Base-by-base conservation (phyloP, 2,113 vertebrate genomes). In the Hypanus sabinus region DNA sequence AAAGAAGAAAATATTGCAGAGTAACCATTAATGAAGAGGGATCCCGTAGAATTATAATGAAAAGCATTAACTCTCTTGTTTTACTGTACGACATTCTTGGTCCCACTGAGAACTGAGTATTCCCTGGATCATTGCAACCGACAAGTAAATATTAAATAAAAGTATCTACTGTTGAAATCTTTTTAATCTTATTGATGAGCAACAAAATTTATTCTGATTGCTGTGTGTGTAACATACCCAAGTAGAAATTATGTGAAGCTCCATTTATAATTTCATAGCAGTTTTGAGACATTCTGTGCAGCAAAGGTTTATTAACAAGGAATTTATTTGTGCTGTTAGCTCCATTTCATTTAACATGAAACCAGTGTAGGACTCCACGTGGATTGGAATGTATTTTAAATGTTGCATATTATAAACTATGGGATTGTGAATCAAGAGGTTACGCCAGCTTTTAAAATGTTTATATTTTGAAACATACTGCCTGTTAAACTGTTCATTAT, bases 11-110 rank as follows among this genome's bases (percentile, higher is more conserved):
- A 75, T 93, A 24, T 93, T 65, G 85, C 83, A 71, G 90, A 24
- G 90, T 24, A 71, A 92, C 91, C 91, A 73, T 70, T 93, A 93
- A 93, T 93, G 91, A 93, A 93, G 91, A 93, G 91, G 46, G 91
- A 93, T 71, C 70, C 91, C 30, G 70, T 71, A 75, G 91, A 93
- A 93, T 71, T 93, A 75, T 93, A 93, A 93, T 93, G 68, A 46
- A 71, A 93, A 93, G 38, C 91, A 73, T 73, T 93, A 93, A 93
- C 70, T 93, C 91, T 46, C 38, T 73, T 73, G 73, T 73, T 93
- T 93, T 93, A 33, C 91, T 46, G 36, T 73, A 27, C 8, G 68
- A 73, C 91, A 38, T 93, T 93, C 70, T 73, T 38, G 91, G 91
- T 68, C 6, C 22, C 36, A 46, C 33, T 71, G 68, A 71, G 62